Conservation (phyloP, 2,113 vertebrate species). For the Ellobius talpinus region DNA sequence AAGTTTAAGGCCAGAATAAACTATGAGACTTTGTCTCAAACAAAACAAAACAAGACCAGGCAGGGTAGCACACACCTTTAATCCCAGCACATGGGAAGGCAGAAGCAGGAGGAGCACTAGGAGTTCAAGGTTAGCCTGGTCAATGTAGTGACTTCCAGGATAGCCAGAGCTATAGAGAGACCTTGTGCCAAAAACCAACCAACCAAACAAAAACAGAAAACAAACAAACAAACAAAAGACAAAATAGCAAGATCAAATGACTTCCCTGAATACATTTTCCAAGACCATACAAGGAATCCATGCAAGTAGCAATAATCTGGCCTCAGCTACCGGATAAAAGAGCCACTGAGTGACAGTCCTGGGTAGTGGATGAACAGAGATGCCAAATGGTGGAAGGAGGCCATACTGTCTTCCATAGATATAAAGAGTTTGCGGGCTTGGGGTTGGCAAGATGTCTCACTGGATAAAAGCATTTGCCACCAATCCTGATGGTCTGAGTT, state of each 20-base stretch:
- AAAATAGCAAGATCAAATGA: not conserved
- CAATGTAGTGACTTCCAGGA: not conserved
- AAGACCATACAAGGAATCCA: not conserved
- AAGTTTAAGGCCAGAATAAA: not conserved
- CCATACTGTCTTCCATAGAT: not conserved
- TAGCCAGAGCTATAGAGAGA: not conserved
- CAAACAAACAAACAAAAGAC: not conserved
- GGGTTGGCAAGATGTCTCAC: not conserved
- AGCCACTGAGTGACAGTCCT: not conserved
- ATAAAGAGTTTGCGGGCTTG: not conserved
- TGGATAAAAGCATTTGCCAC: not conserved
- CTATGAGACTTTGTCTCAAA: not conserved
- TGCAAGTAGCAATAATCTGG: not conserved
- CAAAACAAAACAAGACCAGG: not conserved
- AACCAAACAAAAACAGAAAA: no score
- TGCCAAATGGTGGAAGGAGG: not conserved
- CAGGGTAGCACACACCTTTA: not conserved
- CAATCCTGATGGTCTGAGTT: not conserved
- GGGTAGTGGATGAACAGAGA: not conserved
- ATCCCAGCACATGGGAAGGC: not conserved
- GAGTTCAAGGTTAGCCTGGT: not conserved
- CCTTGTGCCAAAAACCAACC: not conserved
- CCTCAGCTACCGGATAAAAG: not conserved
- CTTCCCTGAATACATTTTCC: not conserved
- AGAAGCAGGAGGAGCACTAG: not conserved